These are phyloP conservation scores for Deroplatys truncata DNA, from an alignment of 2,888 invertebrate species.

Conservation along the genomic window DNA sequence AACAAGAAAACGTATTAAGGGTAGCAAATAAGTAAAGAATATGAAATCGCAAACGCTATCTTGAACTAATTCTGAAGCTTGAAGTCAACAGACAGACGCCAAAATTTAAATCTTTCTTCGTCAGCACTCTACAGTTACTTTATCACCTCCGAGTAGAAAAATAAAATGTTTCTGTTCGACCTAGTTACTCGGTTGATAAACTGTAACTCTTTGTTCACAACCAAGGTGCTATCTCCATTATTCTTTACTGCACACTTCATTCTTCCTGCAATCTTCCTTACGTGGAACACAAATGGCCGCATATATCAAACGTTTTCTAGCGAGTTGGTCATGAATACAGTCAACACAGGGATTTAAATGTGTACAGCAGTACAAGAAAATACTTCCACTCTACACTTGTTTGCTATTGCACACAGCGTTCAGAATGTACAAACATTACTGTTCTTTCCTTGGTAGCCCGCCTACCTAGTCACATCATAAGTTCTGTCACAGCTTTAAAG, in stretches of 20 bases:
- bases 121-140: neutral
- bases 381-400: too few species aligned
- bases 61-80: too few species aligned
- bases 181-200: neutral
- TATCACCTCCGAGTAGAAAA: neutral
- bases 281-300: neutral
- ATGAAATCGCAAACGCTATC: too few species aligned
- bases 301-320: neutral
- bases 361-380: too few species aligned
- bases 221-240: neutral
- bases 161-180: neutral
- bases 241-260: neutral
- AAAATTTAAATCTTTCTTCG: neutral
- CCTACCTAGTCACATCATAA: too few species aligned
- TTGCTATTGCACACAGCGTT: too few species aligned
- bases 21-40: too few species aligned
- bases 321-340: neutral
- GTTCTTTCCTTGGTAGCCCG: too few species aligned
- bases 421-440: too few species aligned
- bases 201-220: neutral
- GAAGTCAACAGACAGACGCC: neutral
- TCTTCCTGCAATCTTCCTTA: neutral
- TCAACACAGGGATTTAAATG: neutral
- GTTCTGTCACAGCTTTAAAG: too few species aligned
- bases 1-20: too few species aligned